These are phyloP conservation scores for Oophaga sylvatica DNA, from an alignment of 2,797 vertebrate genomes.

Conservation along the genomic window DNA sequence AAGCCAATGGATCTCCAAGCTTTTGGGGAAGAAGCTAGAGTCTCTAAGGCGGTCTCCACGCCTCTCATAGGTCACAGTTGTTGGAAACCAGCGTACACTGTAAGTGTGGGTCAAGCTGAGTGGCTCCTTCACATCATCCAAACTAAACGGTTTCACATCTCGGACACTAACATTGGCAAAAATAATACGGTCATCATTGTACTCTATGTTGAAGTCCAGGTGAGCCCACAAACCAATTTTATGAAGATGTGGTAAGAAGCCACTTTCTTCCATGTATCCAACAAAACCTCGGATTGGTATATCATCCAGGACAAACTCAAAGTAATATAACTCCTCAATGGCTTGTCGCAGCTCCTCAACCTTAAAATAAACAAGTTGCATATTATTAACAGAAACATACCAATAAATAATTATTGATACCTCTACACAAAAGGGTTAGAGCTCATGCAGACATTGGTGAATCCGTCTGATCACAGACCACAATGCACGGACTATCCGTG, in stretches of 20 bases:
- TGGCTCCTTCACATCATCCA: constrained; percentile 78
- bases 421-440: neutral
- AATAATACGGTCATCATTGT: constrained; percentile 84
- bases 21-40: constrained; percentile 90
- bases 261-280: constrained; percentile 92
- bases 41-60: constrained; percentile 84
- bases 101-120: constrained; percentile 85
- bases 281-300: constrained; percentile 92
- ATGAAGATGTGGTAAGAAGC: constrained; percentile 91
- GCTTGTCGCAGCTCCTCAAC: constrained; percentile 88
- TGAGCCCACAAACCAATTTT: constrained; percentile 94
- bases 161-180: constrained; percentile 90
- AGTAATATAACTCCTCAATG: constrained; percentile 92
- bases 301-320: constrained; percentile 92
- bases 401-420: neutral
- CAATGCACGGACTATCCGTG: no score
- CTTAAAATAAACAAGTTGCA: constrained; percentile 67
- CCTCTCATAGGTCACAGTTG: constrained; percentile 72
- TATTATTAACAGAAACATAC: neutral
- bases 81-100: constrained; percentile 88
- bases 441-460: no score
- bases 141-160: constrained; percentile 86
- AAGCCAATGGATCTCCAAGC: constrained; percentile 93
- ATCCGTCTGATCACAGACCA: no score
- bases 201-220: constrained; percentile 91